Evolutionary conservation across 2,797 vertebrate genomes (phyloP).

Genomic region (Borostomias antarcticus): DNA sequence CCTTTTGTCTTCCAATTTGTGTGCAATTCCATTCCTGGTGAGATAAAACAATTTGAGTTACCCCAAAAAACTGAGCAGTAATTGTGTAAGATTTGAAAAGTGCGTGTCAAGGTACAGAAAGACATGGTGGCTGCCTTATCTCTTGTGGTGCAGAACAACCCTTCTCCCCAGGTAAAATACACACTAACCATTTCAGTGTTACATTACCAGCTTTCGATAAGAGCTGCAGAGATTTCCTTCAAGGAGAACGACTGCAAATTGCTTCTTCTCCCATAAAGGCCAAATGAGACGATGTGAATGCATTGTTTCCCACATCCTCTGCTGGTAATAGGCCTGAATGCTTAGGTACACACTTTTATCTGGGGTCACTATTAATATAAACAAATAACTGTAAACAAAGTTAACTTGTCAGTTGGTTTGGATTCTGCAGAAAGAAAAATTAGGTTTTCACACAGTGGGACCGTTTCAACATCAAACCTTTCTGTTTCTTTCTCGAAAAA

Average conservation of each 20-base stretch:
- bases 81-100: constrained; percentile 12
- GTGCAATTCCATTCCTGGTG: constrained; percentile 10
- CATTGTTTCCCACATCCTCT: not conserved
- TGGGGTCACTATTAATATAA: no score
- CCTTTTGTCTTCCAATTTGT: constrained; percentile 32
- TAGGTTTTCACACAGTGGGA: no score
- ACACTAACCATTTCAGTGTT: constrained; percentile 27
- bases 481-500: no score
- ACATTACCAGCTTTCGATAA: constrained; percentile 14
- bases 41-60: constrained; percentile 25
- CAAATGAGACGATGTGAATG: constrained; percentile 4
- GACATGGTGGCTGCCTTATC: constrained; percentile 18
- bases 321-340: no score
- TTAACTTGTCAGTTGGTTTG: no score
- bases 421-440: no score
- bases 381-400: no score
- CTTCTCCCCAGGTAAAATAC: constrained; percentile 19
- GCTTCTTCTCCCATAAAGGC: not conserved
- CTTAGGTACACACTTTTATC: no score
- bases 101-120: constrained; percentile 14
- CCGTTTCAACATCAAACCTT: no score
- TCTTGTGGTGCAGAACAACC: constrained; percentile 9
- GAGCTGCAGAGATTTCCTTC: constrained; percentile 2
- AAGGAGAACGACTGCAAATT: not conserved
- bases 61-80: constrained; percentile 17